These are phyloP conservation scores for Peromyscus nudipes DNA, from an alignment of 2,797 vertebrate genomes.

Conservation along the genomic window DNA sequence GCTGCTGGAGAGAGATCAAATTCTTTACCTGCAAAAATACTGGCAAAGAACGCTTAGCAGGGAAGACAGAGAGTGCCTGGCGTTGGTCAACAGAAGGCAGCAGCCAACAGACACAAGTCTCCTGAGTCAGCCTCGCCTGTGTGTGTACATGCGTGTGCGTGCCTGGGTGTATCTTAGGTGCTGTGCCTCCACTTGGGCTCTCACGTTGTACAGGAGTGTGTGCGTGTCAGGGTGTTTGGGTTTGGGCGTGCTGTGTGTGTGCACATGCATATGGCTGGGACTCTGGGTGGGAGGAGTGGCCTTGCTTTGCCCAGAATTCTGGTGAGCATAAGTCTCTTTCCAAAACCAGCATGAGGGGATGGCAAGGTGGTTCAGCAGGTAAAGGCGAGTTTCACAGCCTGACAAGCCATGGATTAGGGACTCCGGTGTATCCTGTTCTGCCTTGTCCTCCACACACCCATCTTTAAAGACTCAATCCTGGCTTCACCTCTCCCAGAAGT, in stretches of 20 bases:
- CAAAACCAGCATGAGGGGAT: background rate
- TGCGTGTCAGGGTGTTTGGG: background rate
- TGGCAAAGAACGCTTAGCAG: background rate
- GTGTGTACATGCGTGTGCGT: fast-evolving
- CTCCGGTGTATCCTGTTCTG: too few relatives aligned
- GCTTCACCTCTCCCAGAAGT: too few relatives aligned
- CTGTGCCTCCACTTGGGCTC: background rate
- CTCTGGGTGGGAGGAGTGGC: background rate
- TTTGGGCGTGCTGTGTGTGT: background rate
- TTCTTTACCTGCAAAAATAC: constrained; percentile 33
- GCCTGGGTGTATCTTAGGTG: background rate
- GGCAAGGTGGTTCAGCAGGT: background rate
- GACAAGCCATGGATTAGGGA: background rate
- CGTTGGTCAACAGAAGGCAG: background rate
- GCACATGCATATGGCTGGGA: background rate
- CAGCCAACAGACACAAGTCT: background rate
- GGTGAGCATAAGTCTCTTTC: background rate
- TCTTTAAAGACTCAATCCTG: background rate
- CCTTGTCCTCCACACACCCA: background rate
- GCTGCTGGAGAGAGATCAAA: background rate
- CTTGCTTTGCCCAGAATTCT: background rate
- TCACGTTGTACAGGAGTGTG: background rate
- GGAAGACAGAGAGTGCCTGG: background rate
- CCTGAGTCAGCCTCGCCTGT: background rate
- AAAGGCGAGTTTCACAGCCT: too few relatives aligned